Percentiles rank a stretch among this genome's conserved stretches.
Conservation (phyloP, 2,797 vertebrate species). For the Macropodus opercularis region DNA sequence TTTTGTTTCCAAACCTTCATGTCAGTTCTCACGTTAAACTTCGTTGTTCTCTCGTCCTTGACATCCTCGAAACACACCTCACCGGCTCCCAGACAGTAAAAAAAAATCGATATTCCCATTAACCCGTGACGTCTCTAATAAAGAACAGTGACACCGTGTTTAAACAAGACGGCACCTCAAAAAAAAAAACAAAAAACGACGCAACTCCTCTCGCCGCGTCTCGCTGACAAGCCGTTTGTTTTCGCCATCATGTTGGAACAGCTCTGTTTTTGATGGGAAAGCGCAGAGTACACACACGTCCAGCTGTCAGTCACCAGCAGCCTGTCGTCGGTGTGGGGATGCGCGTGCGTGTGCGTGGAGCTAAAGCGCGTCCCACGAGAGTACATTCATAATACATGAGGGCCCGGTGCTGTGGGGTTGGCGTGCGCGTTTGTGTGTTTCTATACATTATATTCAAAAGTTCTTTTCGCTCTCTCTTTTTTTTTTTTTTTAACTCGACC, state of each 20-base stretch:
- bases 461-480: background rate
- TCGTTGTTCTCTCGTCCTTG: slow-evolving; percentile 38
- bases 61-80: slow-evolving; percentile 31
- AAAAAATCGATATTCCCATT: slow-evolving; percentile 75
- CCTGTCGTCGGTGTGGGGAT: background rate
- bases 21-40: slow-evolving; percentile 42
- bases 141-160: slow-evolving; percentile 67
- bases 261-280: background rate
- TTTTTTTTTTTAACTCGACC: too few relatives aligned
- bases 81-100: slow-evolving; percentile 53
- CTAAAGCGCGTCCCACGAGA: slow-evolving; percentile 54
- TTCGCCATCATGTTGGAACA: slow-evolving; percentile 9
- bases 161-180: slow-evolving; percentile 30
- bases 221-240: slow-evolving; percentile 49
- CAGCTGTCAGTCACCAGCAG: slow-evolving; percentile 34
- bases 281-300: slow-evolving; percentile 7
- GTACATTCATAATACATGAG: slow-evolving; percentile 70
- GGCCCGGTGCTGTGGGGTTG: slow-evolving; percentile 24
- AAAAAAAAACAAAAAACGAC: slow-evolving; percentile 25
- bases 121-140: slow-evolving; percentile 71
- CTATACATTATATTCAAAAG: background rate
- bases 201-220: slow-evolving; percentile 32
- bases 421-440: background rate
- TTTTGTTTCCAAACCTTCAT: slow-evolving; percentile 1
- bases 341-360: slow-evolving; percentile 36